Conservation (phyloP, 2,888 invertebrate genomes). For the Odontomyia ornata region DNA sequence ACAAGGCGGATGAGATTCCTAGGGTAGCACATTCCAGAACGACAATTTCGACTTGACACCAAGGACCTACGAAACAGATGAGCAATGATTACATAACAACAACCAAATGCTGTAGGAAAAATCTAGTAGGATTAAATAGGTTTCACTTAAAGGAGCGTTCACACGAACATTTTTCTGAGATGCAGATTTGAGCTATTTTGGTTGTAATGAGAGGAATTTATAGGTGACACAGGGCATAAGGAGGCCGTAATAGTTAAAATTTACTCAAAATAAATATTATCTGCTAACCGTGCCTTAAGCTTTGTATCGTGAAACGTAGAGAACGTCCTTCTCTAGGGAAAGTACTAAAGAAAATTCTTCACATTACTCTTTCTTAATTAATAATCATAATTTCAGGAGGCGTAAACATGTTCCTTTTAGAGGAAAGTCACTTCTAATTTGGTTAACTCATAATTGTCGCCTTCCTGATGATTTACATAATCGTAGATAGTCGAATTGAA, state of each 20-base stretch:
- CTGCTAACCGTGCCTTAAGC: too few relatives aligned
- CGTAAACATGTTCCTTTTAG: slow-evolving; percentile 37
- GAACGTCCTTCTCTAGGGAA: too few relatives aligned
- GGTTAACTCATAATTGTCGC: slow-evolving; percentile 35
- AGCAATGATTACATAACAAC: background rate
- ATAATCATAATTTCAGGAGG: slow-evolving; percentile 32
- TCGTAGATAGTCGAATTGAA: too few relatives aligned
- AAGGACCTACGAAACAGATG: background rate
- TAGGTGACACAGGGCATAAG: too few relatives aligned
- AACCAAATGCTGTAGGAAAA: background rate
- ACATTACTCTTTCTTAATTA: background rate
- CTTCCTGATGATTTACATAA: slow-evolving; percentile 15
- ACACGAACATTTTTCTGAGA: background rate
- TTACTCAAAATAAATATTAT: too few relatives aligned
- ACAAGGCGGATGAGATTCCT: too few relatives aligned
- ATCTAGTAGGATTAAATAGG: background rate
- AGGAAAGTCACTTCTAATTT: slow-evolving; percentile 35
- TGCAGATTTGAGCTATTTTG: too few relatives aligned
- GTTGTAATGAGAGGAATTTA: too few relatives aligned
- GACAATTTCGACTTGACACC: slow-evolving; percentile 20
- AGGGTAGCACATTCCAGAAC: too few relatives aligned
- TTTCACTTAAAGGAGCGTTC: background rate
- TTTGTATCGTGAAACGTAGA: too few relatives aligned
- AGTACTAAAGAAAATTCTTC: background rate
- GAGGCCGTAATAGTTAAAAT: too few relatives aligned